Evolutionary conservation across 2,888 invertebrate species (phyloP), one percentile per base, ranked within the genome.

Genomic region (Mythimna ferrago): DNA sequence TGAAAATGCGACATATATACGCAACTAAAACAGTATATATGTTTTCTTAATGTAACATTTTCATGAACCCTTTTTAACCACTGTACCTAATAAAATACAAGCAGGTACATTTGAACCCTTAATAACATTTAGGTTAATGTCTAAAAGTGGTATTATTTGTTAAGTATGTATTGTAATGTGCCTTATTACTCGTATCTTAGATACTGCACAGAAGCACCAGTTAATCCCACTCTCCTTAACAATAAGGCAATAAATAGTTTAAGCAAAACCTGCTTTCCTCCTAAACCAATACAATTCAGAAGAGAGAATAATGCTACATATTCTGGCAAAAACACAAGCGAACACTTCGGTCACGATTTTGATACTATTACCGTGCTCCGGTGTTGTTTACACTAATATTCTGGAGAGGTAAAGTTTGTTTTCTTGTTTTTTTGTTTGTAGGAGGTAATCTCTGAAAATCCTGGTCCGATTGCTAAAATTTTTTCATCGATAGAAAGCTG

Each of bases 161-260:
- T 64, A 64, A 51, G n/a, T 56, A 38, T 54, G 38, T 26, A 32
- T 51, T 53, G 19, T 57, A 78, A 19, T 53, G 19, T 60, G 48
- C 32, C 14, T 21, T 11, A 73, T 73, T 32, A 11, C 21, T 35
- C 44, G 26, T 78, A 77, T 73, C 70, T 11, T 35, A 62, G 62
- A 78, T 62, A 81, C 65, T 19, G 19, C 14, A 77, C 65, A 81
- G 81, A 66, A 81, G 78, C 77, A 81, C 81, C 16, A 66, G 62
- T 57, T 21, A 70, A 78, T 66, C 69, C 78, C 51, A 58, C 68
- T 56, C 41, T 66, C 7, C 26, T 11, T 9, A 41, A 76, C 65
- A 66, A 63, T 65, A 66, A 11, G 6, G 53, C 38, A 66, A 66
- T 69, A 62, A 81, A 76, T 65, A 65, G 9, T 65, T 65, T 11